Conservation (phyloP, 2,113 vertebrate genomes). For the Bufo bufo region DNA sequence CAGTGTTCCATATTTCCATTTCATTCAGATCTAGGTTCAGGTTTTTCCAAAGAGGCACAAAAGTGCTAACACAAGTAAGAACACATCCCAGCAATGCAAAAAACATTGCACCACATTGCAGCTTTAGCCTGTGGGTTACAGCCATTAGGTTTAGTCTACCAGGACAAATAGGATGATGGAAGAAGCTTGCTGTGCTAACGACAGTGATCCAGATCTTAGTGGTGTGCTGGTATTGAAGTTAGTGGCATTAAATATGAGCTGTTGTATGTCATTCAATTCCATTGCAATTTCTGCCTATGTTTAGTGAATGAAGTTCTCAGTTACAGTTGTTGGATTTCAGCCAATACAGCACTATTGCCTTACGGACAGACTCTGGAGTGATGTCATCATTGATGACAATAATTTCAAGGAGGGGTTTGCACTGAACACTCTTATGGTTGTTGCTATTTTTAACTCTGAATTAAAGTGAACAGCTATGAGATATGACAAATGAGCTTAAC, state of each 20-base stretch:
- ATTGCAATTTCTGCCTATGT: conserved; percentile 42
- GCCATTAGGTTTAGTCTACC: conserved; percentile 63
- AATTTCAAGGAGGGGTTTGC: background rate
- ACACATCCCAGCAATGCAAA: conserved; percentile 84
- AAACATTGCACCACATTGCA: conserved; percentile 82
- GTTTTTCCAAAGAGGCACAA: conserved; percentile 91
- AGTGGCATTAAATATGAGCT: conserved; percentile 35
- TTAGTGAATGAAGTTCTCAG: conserved; percentile 49
- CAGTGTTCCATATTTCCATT: conserved; percentile 90
- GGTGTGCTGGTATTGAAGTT: conserved; percentile 55
- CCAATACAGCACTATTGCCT: conserved; percentile 46
- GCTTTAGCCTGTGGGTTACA: conserved; percentile 59
- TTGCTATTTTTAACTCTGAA: conserved; percentile 36
- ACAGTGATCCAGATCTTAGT: conserved; percentile 59
- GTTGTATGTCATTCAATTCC: conserved; percentile 36
- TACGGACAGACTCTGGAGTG: background rate
- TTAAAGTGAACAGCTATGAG: background rate
- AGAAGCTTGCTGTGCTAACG: conserved; percentile 54
- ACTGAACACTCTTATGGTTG: background rate
- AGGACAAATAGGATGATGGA: background rate
- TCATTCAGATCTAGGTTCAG: conserved; percentile 92
- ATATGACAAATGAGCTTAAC: background rate
- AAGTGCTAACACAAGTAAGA: conserved; percentile 82
- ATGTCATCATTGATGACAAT: conserved; percentile 13
- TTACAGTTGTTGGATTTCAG: conserved; percentile 50